Percentiles rank a stretch among this genome's conserved stretches.
phyloP scores from a whole-genome alignment of 2,113 vertebrate species.

The Leucosticte australis region DNA sequence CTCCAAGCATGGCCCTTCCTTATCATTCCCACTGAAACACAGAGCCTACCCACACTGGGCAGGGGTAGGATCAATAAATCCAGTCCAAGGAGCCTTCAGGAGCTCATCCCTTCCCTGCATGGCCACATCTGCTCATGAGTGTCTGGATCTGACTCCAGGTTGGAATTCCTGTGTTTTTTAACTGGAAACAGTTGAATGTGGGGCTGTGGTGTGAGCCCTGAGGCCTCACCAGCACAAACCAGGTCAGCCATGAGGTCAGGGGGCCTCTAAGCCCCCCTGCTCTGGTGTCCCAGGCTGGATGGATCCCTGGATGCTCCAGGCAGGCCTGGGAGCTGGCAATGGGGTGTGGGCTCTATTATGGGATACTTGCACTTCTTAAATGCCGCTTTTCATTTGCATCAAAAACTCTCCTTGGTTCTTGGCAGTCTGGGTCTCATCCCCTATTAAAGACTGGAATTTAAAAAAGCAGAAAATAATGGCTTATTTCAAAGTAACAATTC shows the following conservation, averaged over 20 bases:
- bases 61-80: not conserved
- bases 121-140: accelerated
- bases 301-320: not conserved
- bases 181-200: not conserved
- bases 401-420: conserved; percentile 47
- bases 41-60: not conserved
- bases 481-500: conserved; percentile 71
- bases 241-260: not conserved
- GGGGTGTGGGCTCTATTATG: not conserved
- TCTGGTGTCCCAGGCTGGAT: not conserved
- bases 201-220: not conserved
- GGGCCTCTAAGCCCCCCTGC: not conserved
- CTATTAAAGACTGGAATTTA: conserved; percentile 49
- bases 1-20: not conserved
- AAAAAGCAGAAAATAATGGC: conserved; percentile 69
- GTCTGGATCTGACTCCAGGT: not conserved
- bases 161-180: not conserved
- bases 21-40: not conserved
- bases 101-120: not conserved
- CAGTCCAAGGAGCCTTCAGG: not conserved
- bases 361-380: conserved; percentile 73
- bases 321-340: not conserved
- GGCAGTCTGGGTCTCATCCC: conserved; percentile 41
- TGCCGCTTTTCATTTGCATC: conserved; percentile 53
- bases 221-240: not conserved